Evolutionary conservation across 2,113 vertebrate genomes (phyloP), one percentile per base, ranked within the genome.

Genomic region (Myrmophylax atrothorax): DNA sequence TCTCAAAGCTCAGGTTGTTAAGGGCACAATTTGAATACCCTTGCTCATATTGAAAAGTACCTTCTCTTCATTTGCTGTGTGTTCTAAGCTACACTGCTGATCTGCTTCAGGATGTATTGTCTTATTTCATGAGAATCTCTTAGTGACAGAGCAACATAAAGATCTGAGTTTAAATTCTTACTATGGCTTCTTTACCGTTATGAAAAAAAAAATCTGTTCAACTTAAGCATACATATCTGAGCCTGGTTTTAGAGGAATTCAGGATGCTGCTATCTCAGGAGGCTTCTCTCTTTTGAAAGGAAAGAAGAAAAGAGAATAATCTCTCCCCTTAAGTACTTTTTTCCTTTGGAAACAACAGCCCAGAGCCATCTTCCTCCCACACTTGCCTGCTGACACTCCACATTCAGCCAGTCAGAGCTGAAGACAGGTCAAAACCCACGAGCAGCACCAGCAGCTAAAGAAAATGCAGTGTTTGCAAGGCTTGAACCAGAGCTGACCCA

Each of bases 1-100:
- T 92, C 78, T 90, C 78, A 67, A 94, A 85, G 70, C 93, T 74
- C 52, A 72, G 66, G 82, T 50, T 92, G 88, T 92, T 69, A 92
- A 69, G 28, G 69, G 76, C 40, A 84, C 82, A 68, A 81, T 94
- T 76, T 96, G 83, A 92, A 92, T 90, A 93, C 49, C 53, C 16
- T 72, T 74, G 77, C 73, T 92, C 66, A 50, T 18, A 46, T 6
- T 42, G 83, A 66, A 42, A 69, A 89, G 40, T 66, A 64, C 37
- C 49, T 86, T 81, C 76, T 78, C 80, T 92, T 93, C 44, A 79
- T 93, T 87, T 92, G 72, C 84, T 40, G 3, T n/a, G 49, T 0
- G 23, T 78, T 89, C 53, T 47, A 40, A 84, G 66, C 53, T 89
- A 55, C 62, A 33, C 4, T 68, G 55, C 18, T 80, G 66, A 37